These are phyloP conservation scores for Mastigias papua DNA, from an alignment of 30 jellyfish, hydroid and myxozoan genomes.

Conservation along the genomic window DNA sequence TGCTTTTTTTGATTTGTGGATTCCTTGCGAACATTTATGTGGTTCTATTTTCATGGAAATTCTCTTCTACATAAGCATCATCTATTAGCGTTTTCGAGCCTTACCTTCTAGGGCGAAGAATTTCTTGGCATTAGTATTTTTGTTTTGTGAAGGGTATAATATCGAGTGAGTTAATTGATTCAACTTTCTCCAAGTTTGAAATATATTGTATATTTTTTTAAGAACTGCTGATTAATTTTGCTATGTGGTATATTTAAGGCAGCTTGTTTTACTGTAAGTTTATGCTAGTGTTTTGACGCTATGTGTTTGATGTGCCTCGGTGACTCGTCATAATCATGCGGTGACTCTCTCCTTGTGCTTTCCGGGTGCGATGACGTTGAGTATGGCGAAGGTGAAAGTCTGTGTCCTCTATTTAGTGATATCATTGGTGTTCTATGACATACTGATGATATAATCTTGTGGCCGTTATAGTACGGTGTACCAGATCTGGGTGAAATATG, in stretches of 20 bases:
- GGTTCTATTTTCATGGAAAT: too few species aligned
- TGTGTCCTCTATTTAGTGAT: conserved; percentile 55
- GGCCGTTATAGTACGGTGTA: conserved; percentile 72
- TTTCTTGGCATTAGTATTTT: too few species aligned
- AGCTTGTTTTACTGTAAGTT: neutral
- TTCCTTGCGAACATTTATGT: too few species aligned
- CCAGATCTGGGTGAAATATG: conserved; percentile 77
- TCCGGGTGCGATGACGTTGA: conserved; percentile 66
- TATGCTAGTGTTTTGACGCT: conserved; percentile 43
- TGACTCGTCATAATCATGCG: conserved; percentile 60
- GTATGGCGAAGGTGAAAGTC: conserved; percentile 69
- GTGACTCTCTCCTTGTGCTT: conserved; percentile 66
- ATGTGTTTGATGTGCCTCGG: conserved; percentile 64
- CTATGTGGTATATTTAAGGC: neutral
- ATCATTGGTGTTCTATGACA: conserved; percentile 66
- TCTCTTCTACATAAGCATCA: too few species aligned
- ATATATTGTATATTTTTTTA: neutral
- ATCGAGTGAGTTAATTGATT: too few species aligned
- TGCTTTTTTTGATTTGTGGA: too few species aligned
- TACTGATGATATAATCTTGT: conserved; percentile 52
- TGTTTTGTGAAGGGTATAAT: too few species aligned
- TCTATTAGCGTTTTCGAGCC: too few species aligned
- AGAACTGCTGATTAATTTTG: neutral
- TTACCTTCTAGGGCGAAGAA: too few species aligned
- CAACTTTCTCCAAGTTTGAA: neutral